phyloP scores from a whole-genome alignment of 2,797 vertebrate genomes.

The Sebastes elongatus region DNA sequence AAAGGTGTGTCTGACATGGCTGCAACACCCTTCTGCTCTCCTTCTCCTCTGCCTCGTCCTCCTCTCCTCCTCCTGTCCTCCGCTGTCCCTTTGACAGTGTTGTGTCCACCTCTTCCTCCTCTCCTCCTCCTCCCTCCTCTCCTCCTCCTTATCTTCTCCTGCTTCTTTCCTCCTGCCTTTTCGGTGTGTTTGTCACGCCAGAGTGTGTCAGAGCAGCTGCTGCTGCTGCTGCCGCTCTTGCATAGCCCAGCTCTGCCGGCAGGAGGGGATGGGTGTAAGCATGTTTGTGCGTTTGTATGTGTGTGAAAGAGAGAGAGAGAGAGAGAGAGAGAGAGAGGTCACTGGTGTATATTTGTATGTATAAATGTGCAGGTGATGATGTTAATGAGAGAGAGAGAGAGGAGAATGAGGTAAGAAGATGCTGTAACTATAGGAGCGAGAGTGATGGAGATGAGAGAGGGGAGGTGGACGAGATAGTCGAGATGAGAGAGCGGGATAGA shows the following conservation, averaged over 20 bases:
- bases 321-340: neutral
- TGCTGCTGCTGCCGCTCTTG: conserved; percentile 41
- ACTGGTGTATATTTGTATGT: neutral
- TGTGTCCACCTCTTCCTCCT: conserved; percentile 40
- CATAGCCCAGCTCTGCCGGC: conserved; percentile 63
- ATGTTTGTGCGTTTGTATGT: conserved; percentile 4
- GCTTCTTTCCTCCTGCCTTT: conserved; percentile 50
- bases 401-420: neutral
- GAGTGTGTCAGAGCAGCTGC: conserved; percentile 65
- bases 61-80: conserved; percentile 22
- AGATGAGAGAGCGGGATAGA: conserved; percentile 13
- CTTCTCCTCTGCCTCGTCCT: conserved; percentile 20
- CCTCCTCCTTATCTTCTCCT: conserved; percentile 6
- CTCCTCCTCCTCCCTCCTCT: conserved; percentile 4
- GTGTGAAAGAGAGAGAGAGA: neutral
- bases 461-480: neutral
- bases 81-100: conserved; percentile 45
- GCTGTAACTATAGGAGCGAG: neutral
- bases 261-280: conserved; percentile 53
- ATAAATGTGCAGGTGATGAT: conserved; percentile 17
- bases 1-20: conserved; percentile 78
- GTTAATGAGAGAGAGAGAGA: neutral
- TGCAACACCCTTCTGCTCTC: conserved; percentile 47
- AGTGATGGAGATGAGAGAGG: neutral
- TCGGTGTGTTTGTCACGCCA: conserved; percentile 41